Evolutionary conservation across 1,140 invertebrate genomes (phyloP), one percentile per base, ranked within the genome.

Genomic region (Zeugodacus cucurbitae): DNA sequence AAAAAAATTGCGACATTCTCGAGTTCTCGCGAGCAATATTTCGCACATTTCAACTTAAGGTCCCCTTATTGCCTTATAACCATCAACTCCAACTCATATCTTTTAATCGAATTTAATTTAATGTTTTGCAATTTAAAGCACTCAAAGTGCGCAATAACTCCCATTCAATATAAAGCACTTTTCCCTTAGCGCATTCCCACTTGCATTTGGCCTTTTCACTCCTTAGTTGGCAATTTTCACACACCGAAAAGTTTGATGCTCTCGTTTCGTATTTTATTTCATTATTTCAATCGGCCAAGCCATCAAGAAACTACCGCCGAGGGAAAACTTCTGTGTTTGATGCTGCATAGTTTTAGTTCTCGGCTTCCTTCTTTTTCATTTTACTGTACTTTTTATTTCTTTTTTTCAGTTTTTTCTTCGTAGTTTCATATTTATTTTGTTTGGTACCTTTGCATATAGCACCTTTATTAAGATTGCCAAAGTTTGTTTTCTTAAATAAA

Each of bases 401-500:
- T 10, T 44, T 44, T 44, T 26, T n/a, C 20, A n/a, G 7, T 48
- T 54, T 78, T n/a, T 22, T 78, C n/a, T 82, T 78, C 29, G 3
- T 44, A 22, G 7, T 41, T 78, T 78, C 10, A 17, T 41, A n/a
- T 22, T 78, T 41, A n/a, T 14, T 78, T 78, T 54, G 41, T 82
- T 82, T 48, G 34, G 37, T 74, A 48, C 74, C 41, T 82, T 22
- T 48, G 74, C 74, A 48, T 82, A 48, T 82, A 82, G 74, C 44
- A 82, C 74, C 74, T 37, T 82, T 82, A 82, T 82, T 82, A 82
- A 82, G 74, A 82, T 48, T 82, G 74, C n/a, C 74, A 82, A 82
- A 82, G 41, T 82, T 82, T 82, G 74, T 82, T 82, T 82, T 82
- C 74, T 82, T 82, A 82, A 82, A 82, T 82, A 82, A 82, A 82